A percentile compares a stretch with the other conserved stretches of the same genome.
Conservation (phyloP, 2,888 invertebrate species). For the Diabrotica balteata region DNA sequence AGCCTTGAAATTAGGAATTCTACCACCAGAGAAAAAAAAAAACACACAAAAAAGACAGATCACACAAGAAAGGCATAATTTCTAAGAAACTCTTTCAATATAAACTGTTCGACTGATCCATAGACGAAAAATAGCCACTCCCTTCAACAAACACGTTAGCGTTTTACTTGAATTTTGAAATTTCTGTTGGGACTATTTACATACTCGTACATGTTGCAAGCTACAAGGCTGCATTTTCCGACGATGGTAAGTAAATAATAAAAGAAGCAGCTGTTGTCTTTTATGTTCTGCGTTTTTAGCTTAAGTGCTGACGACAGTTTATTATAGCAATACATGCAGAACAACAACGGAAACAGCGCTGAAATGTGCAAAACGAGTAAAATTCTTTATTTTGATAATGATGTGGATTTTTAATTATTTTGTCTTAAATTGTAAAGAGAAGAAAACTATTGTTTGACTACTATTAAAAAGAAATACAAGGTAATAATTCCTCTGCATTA, state of each 20-base stretch:
- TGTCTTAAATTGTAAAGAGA: no score
- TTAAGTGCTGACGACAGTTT: conserved; percentile 14
- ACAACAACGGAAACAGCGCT: not conserved
- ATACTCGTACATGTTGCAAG: conserved; percentile 2
- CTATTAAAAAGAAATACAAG: no score
- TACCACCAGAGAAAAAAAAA: no score
- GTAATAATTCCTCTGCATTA: no score
- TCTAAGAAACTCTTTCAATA: no score
- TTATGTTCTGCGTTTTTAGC: conserved; percentile 12
- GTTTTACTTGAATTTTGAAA: conserved; percentile 6
- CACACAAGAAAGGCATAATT: no score
- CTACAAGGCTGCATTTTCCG: conserved; percentile 9
- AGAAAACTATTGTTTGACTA: no score
- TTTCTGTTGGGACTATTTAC: conserved; percentile 4
- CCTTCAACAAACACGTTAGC: not conserved
- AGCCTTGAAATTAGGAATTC: no score
- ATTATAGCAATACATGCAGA: conserved; percentile 5
- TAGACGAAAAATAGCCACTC: conserved; percentile 1
- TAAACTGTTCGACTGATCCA: no score
- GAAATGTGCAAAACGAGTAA: not conserved
- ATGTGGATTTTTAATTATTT: not conserved
- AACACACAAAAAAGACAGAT: no score
- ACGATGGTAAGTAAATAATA: conserved; percentile 17
- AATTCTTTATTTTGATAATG: not conserved
- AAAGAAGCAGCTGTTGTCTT: conserved; percentile 17